These are phyloP conservation scores for Lasiurus cinereus DNA, from an alignment of 2,113 vertebrate species.

Conservation along the genomic window DNA sequence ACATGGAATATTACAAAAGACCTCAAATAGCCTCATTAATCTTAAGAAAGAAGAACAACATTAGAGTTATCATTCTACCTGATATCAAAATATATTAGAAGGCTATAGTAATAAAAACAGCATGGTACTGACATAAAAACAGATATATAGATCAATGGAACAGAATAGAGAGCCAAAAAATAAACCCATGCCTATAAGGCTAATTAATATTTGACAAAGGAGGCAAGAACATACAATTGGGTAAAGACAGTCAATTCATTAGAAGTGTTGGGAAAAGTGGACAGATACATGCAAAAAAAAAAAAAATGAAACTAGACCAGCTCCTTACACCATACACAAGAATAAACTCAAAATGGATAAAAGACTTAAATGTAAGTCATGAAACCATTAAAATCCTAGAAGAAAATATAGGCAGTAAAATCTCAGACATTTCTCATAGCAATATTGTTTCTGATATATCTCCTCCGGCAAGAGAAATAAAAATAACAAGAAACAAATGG, in stretches of 20 bases:
- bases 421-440: background rate
- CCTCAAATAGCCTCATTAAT: background rate
- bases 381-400: background rate
- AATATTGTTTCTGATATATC: background rate
- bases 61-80: background rate
- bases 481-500: background rate
- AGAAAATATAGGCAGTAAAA: background rate
- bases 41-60: background rate
- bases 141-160: background rate
- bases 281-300: background rate
- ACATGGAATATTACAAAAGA: background rate
- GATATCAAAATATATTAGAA: background rate
- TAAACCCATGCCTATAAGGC: background rate
- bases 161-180: background rate
- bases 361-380: background rate
- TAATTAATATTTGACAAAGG: background rate
- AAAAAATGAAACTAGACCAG: background rate
- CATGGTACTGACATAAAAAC: background rate
- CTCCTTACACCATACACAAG: background rate
- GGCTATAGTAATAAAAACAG: background rate
- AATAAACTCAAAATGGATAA: background rate
- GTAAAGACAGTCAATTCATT: background rate
- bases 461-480: background rate
- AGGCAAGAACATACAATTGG: background rate
- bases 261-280: background rate